A percentile compares a stretch with the other conserved stretches of the same genome.
These are phyloP conservation scores for Erithacus rubecula DNA, from an alignment of 2,797 vertebrate species.

Conservation along the genomic window DNA sequence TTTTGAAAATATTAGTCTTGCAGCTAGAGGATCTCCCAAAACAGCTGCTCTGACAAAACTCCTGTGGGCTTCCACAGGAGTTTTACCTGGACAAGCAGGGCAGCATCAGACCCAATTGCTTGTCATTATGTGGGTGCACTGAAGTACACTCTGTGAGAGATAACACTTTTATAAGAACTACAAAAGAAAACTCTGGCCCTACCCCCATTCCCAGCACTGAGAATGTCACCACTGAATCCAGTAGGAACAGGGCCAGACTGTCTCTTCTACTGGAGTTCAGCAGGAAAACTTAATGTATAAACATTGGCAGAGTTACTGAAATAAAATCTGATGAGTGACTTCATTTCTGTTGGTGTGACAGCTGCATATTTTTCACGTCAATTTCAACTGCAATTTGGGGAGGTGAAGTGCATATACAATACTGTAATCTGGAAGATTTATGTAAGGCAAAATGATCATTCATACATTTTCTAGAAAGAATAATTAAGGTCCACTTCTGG, in stretches of 20 bases:
- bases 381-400: constrained; percentile 49
- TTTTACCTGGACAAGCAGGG: not conserved
- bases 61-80: not conserved
- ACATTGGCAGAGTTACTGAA: constrained; percentile 80
- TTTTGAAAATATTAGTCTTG: not conserved
- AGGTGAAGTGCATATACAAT: constrained; percentile 63
- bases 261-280: constrained; percentile 65
- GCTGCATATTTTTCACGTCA: constrained; percentile 55
- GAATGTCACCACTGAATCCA: not conserved
- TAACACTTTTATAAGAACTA: not conserved
- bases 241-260: not conserved
- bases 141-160: not conserved
- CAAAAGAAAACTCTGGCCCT: not conserved
- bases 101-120: not conserved
- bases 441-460: constrained; percentile 76
- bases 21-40: not conserved
- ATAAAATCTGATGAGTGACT: constrained; percentile 59
- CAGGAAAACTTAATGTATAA: constrained; percentile 69
- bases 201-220: not conserved
- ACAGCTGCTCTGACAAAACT: not conserved
- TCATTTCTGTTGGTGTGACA: constrained; percentile 51
- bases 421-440: constrained; percentile 78
- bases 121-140: not conserved
- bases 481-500: constrained; percentile 68
- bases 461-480: constrained; percentile 63